Evolutionary conservation across 2,888 invertebrate genomes (phyloP).

Genomic region (Limenitis camilla): DNA sequence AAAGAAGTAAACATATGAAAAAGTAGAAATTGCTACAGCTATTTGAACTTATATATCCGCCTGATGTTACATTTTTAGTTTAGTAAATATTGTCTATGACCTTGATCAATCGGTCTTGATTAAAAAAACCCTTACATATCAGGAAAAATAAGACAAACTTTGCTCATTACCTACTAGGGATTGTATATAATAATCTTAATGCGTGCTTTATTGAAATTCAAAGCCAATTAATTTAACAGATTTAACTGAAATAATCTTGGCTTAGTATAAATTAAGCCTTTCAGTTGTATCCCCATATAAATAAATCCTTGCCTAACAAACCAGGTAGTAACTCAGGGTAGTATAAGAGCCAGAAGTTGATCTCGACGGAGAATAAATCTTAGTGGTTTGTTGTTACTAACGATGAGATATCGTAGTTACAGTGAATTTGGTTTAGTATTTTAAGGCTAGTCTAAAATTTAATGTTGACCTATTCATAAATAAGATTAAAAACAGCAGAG

Average conservation of each 20-base stretch:
- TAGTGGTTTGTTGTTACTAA: conserved; percentile 21
- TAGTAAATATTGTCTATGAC: too few species aligned
- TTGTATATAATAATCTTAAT: too few species aligned
- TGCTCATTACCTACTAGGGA: too few species aligned
- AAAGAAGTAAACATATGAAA: too few species aligned
- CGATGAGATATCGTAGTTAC: conserved; percentile 11
- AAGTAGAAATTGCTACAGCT: too few species aligned
- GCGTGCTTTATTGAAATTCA: too few species aligned
- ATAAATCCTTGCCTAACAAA: conserved; percentile 7
- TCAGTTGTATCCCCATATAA: conserved; percentile 4
- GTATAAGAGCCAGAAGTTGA: conserved; percentile 17
- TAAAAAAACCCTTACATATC: background rate
- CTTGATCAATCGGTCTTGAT: background rate
- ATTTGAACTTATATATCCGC: too few species aligned
- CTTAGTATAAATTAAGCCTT: background rate
- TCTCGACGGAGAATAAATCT: conserved; percentile 22
- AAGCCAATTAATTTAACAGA: too few species aligned
- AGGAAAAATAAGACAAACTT: too few species aligned
- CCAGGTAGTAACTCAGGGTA: conserved; percentile 8
- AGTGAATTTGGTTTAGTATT: conserved; percentile 2
- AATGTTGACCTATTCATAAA: background rate
- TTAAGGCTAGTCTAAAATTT: background rate
- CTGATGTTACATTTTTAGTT: too few species aligned
- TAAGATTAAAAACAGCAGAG: background rate
- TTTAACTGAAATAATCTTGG: background rate